phyloP scores from a whole-genome alignment of 2,888 invertebrate genomes.

The Aporophyla lueneburgensis region DNA sequence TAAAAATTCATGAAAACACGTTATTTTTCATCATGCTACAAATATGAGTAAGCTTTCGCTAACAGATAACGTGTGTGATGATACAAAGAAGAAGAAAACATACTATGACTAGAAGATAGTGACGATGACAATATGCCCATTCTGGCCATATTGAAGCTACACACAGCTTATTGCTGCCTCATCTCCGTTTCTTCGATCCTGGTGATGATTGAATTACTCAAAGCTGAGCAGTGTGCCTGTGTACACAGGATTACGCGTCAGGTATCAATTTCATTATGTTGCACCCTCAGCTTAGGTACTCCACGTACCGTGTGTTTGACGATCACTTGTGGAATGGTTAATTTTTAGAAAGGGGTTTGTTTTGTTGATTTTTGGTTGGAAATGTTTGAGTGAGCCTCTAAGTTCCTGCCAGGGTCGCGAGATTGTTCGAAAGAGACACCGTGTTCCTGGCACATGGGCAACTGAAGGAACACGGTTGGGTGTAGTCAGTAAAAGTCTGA shows the following conservation, averaged over 20 bases:
- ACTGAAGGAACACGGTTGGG: too few relatives aligned
- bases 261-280: conserved; percentile 60
- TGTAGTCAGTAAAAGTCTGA: too few relatives aligned
- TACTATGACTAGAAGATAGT: background rate
- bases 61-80: too few relatives aligned
- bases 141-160: conserved; percentile 9
- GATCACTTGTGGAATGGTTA: conserved; percentile 44
- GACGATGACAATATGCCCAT: background rate
- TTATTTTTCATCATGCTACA: background rate
- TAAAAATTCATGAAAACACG: too few relatives aligned
- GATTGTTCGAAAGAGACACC: too few relatives aligned
- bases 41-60: background rate
- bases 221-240: conserved; percentile 33
- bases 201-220: conserved; percentile 56
- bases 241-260: conserved; percentile 48
- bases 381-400: background rate
- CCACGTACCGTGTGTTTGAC: conserved; percentile 42
- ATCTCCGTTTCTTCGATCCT: background rate
- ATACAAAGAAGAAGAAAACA: background rate
- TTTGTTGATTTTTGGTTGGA: conserved; percentile 2
- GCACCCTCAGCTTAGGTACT: conserved; percentile 18
- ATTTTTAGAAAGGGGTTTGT: conserved; percentile 20
- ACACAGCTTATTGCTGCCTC: background rate
- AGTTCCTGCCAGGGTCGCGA: too few relatives aligned
- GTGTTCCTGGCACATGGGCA: too few relatives aligned